Base-by-base conservation (phyloP, 2,113 vertebrate genomes). In the Origma solitaria region DNA sequence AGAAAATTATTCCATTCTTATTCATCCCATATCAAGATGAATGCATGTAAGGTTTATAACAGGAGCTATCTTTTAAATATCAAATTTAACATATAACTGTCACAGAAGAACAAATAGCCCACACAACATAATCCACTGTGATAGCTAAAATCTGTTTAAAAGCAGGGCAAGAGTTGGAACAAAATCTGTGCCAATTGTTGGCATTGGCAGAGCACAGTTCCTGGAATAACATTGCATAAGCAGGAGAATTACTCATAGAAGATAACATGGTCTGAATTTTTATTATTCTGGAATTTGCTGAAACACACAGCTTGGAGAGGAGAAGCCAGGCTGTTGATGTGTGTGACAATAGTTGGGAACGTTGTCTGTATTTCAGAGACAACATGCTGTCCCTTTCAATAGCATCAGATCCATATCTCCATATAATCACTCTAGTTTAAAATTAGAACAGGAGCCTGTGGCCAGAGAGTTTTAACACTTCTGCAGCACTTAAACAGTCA, bases 211-310 rank as follows among this genome's bases (percentile, higher is more conserved):
- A 90, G 51, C 23, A 86, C 60, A 78, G 64, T 95, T 97, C 90
- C 78, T 92, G 94, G 86, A 92, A 92, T 91, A 97, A 92, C 96
- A 79, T 44, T 72, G 60, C 93, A 93, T 96, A 96, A 96, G 95
- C 88, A 91, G 56, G 25, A 94, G 94, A 83, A 85, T 92, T 96
- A 83, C 76, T 95, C 78, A 94, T 61, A 79, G 70, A 90, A 62
- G 70, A 72, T 72, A 75, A 27, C 85, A 92, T 21, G 27, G 93
- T 81, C 95, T 89, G 57, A 80, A 95, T 86, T 83, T 94, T 78
- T 92, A 90, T 90, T 90, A 85, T 96, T 93, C 72, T 88, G 78
- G 64, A 92, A 95, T 94, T 81, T 92, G 83, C 78, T 64, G 62
- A 94, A 94, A 86, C 45, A 12, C 56, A 75, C 78, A 86, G 70